Evolutionary conservation across 2,888 invertebrate species (phyloP).

Genomic region (Agrotis segetum): DNA sequence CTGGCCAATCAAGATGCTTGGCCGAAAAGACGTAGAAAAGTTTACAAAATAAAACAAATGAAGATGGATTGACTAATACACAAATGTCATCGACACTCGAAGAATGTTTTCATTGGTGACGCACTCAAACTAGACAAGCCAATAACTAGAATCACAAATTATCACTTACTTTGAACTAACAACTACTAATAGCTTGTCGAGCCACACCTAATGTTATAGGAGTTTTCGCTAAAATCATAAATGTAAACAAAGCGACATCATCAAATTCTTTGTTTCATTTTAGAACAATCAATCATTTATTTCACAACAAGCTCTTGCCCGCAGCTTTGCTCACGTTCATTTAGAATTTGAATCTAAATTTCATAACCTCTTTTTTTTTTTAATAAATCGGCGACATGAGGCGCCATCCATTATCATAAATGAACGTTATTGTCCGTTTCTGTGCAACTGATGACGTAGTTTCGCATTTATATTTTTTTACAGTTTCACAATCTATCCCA

Average conservation of each 20-base stretch:
- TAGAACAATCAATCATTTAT: background rate
- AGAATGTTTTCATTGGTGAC: constrained; percentile 34
- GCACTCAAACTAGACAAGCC: constrained; percentile 3
- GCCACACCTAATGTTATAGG: background rate
- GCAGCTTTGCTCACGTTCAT: no score
- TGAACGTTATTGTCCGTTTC: no score
- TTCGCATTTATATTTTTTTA: no score
- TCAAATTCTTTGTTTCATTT: no score
- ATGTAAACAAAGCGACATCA: background rate
- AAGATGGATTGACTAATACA: background rate
- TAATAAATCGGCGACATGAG: no score
- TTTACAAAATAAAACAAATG: background rate
- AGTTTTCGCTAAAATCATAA: background rate
- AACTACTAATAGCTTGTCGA: constrained; percentile 1
- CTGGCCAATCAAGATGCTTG: no score
- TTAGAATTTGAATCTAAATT: no score
- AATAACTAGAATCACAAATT: constrained; percentile 31
- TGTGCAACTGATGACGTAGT: no score
- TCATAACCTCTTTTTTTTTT: no score
- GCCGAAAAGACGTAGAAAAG: background rate
- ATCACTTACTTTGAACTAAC: constrained; percentile 36
- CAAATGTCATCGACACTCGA: constrained; percentile 35
- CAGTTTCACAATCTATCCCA: no score
- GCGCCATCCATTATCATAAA: no score
- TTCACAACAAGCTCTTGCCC: no score